These are phyloP conservation scores for Caenorhabditis zanzibari DNA, from an alignment of 2,888 invertebrate genomes.

Conservation along the genomic window DNA sequence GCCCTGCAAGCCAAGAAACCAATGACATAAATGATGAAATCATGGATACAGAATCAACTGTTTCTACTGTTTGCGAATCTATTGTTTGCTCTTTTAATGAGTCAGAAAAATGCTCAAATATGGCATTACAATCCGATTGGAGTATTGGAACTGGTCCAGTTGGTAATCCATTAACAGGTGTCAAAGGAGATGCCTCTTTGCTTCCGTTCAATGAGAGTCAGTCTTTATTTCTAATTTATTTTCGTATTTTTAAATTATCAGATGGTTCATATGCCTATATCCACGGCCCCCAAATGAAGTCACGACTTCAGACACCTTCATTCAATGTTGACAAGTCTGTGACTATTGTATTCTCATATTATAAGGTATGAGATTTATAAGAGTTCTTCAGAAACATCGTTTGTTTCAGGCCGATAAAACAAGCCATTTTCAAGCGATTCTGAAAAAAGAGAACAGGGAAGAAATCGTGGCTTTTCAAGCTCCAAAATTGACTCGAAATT, in stretches of 20 bases:
- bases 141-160: conserved; percentile 67
- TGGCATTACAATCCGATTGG: conserved; percentile 73
- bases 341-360: conserved; percentile 80
- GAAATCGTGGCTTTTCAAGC: conserved; percentile 73
- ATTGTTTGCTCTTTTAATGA: conserved; percentile 76
- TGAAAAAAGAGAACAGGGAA: conserved; percentile 66
- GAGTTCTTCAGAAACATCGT: neutral
- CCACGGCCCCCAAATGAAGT: conserved; percentile 72
- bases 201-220: conserved; percentile 78
- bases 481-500: conserved; percentile 66
- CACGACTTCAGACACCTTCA: conserved; percentile 75
- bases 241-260: conserved; percentile 35
- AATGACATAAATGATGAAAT: conserved; percentile 27
- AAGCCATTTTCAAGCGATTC: conserved; percentile 68
- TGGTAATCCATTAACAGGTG: conserved; percentile 79
- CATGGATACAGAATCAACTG: neutral
- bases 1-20: conserved; percentile 27
- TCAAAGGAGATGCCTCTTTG: conserved; percentile 77
- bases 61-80: conserved; percentile 67
- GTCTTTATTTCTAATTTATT: neutral
- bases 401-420: conserved; percentile 67
- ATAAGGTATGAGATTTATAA: conserved; percentile 69
- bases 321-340: conserved; percentile 74
- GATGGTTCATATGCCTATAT: conserved; percentile 78
- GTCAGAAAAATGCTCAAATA: conserved; percentile 69